These are phyloP conservation scores for Rhagoletis zephyria DNA, from an alignment of 1,140 invertebrate species.

Conservation along the genomic window DNA sequence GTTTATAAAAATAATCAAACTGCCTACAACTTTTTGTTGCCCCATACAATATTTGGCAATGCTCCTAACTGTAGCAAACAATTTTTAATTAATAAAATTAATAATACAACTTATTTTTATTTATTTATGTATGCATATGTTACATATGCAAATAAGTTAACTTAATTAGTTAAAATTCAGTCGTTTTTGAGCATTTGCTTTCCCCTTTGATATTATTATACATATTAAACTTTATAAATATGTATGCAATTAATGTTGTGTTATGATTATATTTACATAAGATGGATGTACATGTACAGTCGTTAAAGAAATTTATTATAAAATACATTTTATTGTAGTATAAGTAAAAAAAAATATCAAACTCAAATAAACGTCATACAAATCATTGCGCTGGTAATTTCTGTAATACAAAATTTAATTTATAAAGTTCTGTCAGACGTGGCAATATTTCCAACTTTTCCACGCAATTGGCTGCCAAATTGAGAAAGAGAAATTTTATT, in stretches of 20 bases:
- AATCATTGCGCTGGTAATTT: no score
- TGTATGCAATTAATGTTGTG: constrained; percentile 14
- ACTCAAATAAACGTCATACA: no score
- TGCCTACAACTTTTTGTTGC: neutral
- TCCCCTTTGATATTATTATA: constrained; percentile 31
- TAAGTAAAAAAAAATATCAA: no score
- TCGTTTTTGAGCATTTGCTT: constrained; percentile 48
- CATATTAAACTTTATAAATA: neutral
- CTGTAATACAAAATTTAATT: no score
- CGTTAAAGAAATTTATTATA: no score
- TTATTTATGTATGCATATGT: neutral
- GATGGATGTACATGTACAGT: no score
- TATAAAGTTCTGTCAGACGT: no score
- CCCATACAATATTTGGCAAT: constrained; percentile 35
- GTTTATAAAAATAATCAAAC: constrained; percentile 42
- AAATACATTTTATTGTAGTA: no score
- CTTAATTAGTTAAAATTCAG: constrained; percentile 48
- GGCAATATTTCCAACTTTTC: no score
- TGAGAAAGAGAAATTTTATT: no score
- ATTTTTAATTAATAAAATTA: constrained; percentile 42
- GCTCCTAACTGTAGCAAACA: neutral
- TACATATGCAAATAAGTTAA: constrained; percentile 41
- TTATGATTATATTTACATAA: neutral
- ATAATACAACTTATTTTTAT: constrained; percentile 24
- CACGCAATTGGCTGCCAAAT: no score